Base-by-base conservation (phyloP, 2,797 vertebrate genomes). In the Enteromius paludinosus region DNA sequence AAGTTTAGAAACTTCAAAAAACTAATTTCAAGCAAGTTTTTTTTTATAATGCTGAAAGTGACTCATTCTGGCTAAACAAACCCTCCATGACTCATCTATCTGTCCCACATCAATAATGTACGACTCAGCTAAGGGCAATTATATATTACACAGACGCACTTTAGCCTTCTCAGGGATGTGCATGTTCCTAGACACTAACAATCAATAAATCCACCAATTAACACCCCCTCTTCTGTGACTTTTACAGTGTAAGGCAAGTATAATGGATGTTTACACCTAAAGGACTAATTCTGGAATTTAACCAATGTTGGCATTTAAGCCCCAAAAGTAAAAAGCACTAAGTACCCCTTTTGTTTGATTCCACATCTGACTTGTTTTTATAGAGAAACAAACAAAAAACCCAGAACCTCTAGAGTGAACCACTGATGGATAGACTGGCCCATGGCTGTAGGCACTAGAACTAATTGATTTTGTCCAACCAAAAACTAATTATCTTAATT, bases 31-130 rank as follows among this genome's bases (percentile, higher is more conserved):
- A 65, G 20, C 3, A 38, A 38, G 17, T 25, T 66, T 66, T 56
- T 23, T 54, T 49, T 49, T 20, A 1, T 49, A 47, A 77, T 25
- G 30, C 14, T 6, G 2, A 76, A 69, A 76, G 72, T 61, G 65
- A 70, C n/a, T 83, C 20, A 78, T 47, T 81, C 79, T 69, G 49
- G n/a, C 47, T 66, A 75, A 82, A 61, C 81, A 49, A 83, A 77
- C 25, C 14, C 41, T 61, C 49, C 25, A 33, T 52, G n/a, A 49
- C 9, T 77, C 74, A 62, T 62, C 18, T 81, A 61, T 72, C 56
- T 62, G 79, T 61, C 47, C 38, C 79, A 61, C 68, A 72, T 77
- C 52, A 77, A 83, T 83, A 77, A 62, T 38, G 64, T 28, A 83
- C 38, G 3, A 83, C 65, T 70, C 62, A 12, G 23, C 72, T 75